A percentile compares a stretch with the other conserved stretches of the same genome.
Conservation (phyloP, 2,888 invertebrate species). For the Julus scandinavius region DNA sequence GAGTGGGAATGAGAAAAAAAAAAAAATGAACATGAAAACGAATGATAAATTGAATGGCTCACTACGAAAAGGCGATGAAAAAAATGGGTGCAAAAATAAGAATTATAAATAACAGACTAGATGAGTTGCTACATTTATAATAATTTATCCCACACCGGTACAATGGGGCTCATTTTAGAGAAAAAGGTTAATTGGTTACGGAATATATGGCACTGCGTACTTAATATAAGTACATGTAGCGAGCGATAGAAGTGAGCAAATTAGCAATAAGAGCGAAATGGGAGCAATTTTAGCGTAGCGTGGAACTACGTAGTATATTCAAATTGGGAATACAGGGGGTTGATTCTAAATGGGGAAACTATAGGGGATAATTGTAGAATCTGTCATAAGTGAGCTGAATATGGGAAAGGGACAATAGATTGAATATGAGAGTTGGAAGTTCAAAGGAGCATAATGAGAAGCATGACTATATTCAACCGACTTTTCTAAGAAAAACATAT, state of each 20-base stretch:
- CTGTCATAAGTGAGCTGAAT: slow-evolving; percentile 34
- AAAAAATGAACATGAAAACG: not conserved
- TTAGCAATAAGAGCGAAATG: slow-evolving; percentile 51
- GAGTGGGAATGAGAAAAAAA: not conserved
- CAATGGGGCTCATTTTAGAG: slow-evolving; percentile 28
- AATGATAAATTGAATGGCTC: not conserved
- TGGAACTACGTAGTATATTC: not conserved
- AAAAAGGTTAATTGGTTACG: slow-evolving; percentile 43
- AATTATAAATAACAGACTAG: slow-evolving; percentile 17
- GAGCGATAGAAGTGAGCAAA: slow-evolving; percentile 35
- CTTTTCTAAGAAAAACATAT: not conserved
- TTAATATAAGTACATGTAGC: not conserved
- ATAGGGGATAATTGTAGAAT: slow-evolving; percentile 43
- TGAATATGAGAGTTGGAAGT: not conserved
- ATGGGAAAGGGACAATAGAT: slow-evolving; percentile 43
- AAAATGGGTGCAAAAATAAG: not conserved
- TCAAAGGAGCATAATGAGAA: slow-evolving; percentile 24
- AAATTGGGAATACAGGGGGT: slow-evolving; percentile 36
- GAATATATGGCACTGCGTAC: not conserved
- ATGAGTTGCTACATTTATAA: not conserved
- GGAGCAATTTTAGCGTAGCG: slow-evolving; percentile 44
- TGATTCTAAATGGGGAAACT: slow-evolving; percentile 4
- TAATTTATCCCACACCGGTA: not conserved
- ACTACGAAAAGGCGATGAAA: not conserved
- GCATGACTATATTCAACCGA: not conserved